These are phyloP conservation scores for Ispidina picta DNA, from an alignment of 2,797 vertebrate genomes.

Conservation along the genomic window DNA sequence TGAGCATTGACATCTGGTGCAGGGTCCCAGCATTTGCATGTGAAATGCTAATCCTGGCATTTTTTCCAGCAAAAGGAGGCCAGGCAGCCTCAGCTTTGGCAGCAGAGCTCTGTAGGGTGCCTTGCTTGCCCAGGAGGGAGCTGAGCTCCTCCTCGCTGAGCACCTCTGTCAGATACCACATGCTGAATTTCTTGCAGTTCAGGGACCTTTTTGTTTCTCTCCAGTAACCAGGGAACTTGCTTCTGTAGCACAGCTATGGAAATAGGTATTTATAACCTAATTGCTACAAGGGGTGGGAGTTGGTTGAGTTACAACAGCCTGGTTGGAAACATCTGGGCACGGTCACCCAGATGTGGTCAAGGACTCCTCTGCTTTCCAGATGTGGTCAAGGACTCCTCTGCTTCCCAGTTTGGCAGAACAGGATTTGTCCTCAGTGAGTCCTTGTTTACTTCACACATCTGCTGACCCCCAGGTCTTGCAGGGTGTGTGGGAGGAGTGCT, in stretches of 20 bases:
- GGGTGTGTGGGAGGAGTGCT: background rate
- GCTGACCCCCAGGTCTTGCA: background rate
- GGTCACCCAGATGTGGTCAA: background rate
- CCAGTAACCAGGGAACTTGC: background rate
- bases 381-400: background rate
- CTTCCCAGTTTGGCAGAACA: background rate
- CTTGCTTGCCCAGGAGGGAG: background rate
- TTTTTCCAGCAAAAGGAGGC: background rate
- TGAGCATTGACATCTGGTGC: background rate
- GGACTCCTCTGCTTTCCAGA: background rate
- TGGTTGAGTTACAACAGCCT: background rate
- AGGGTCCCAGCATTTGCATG: fast-evolving
- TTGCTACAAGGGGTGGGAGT: background rate
- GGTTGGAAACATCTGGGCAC: background rate
- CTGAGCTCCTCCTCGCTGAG: background rate
- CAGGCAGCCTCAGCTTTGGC: background rate
- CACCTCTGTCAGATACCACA: background rate
- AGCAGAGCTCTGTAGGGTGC: background rate
- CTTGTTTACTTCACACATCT: background rate
- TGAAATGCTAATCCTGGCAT: background rate
- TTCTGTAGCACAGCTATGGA: background rate
- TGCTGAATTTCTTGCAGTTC: background rate
- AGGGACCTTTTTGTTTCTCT: background rate
- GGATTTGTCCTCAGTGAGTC: background rate
- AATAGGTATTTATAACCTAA: background rate